Conservation (phyloP, 2,888 invertebrate genomes). For the Lepas anatifera region DNA sequence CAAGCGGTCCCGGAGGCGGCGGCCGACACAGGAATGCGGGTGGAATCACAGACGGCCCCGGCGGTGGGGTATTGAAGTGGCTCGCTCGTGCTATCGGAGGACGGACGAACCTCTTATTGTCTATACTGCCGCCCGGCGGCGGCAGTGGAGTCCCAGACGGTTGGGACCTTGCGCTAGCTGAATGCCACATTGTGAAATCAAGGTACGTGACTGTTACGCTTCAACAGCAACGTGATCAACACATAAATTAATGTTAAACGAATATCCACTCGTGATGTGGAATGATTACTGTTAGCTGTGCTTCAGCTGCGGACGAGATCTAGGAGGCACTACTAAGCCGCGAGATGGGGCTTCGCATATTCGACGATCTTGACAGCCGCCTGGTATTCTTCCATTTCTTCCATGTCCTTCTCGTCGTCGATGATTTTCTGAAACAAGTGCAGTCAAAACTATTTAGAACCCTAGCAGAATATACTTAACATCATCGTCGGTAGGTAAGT, state of each 20-base stretch:
- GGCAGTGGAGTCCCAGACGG: too few species aligned
- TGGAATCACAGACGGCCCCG: too few species aligned
- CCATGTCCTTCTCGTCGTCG: slow-evolving; percentile 62
- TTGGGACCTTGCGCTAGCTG: background rate
- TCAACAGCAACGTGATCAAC: background rate
- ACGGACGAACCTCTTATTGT: background rate
- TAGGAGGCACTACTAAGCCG: background rate
- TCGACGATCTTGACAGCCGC: slow-evolving; percentile 53
- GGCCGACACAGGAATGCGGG: background rate
- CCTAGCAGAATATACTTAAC: too few species aligned
- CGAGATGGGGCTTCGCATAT: slow-evolving; percentile 31
- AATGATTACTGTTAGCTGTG: too few species aligned
- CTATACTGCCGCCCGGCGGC: background rate
- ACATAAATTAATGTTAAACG: too few species aligned
- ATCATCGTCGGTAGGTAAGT: too few species aligned
- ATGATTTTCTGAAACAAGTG: slow-evolving; percentile 60
- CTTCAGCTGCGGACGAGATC: too few species aligned
- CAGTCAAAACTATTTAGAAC: too few species aligned
- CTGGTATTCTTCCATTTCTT: slow-evolving; percentile 54
- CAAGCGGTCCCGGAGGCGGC: too few species aligned
- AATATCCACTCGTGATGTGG: too few species aligned
- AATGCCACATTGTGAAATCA: background rate
- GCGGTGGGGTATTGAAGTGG: background rate
- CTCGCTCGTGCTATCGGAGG: background rate
- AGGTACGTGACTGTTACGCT: background rate